phyloP scores from a whole-genome alignment of 2,797 vertebrate genomes.

The Diglossa cyanea region DNA sequence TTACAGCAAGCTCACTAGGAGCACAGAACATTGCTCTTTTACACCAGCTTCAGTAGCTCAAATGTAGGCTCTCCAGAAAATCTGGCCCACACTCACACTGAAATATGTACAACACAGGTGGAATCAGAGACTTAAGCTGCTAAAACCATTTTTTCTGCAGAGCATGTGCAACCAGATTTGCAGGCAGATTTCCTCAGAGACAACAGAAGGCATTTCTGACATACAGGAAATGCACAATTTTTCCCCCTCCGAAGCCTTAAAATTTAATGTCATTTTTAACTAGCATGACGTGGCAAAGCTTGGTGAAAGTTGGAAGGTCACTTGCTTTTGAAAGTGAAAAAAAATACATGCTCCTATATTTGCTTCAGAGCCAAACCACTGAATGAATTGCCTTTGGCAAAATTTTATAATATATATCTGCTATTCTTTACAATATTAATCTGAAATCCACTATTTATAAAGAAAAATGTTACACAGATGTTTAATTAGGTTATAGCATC shows the following conservation, averaged over 20 bases:
- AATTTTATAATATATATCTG: background rate
- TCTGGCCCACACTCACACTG: background rate
- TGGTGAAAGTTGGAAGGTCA: background rate
- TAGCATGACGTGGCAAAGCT: background rate
- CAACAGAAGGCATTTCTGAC: background rate
- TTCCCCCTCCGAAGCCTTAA: background rate
- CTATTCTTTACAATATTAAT: background rate
- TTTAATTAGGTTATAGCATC: background rate
- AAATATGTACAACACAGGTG: background rate
- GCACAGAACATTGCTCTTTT: background rate
- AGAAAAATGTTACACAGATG: background rate
- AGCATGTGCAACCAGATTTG: background rate
- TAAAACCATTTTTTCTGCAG: background rate
- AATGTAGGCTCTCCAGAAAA: background rate
- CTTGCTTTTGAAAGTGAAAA: background rate
- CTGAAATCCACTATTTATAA: background rate
- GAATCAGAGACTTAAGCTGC: background rate
- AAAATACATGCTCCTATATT: background rate
- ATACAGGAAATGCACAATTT: background rate
- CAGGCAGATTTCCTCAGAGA: background rate
- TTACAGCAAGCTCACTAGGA: background rate
- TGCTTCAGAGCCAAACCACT: background rate
- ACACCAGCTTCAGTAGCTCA: background rate
- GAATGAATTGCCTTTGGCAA: background rate
- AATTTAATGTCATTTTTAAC: background rate